Percentiles rank a stretch among this genome's conserved stretches.
Evolutionary conservation across 2,113 vertebrate species (phyloP).

Genomic region (Anser brachyrhynchus): DNA sequence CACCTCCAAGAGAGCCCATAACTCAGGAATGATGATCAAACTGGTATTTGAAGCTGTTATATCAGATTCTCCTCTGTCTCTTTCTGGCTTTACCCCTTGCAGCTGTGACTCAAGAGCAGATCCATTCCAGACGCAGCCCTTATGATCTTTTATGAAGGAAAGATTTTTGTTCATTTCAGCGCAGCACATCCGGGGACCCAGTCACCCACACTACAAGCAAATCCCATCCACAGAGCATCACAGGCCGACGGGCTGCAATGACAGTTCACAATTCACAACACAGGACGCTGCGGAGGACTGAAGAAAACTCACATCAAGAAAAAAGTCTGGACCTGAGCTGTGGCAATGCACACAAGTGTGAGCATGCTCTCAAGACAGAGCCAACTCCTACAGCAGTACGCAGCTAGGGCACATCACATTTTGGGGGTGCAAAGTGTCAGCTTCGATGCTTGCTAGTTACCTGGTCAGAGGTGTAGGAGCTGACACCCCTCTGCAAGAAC

Average conservation of each 20-base stretch:
- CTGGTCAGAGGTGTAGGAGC: not conserved
- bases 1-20: not conserved
- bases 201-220: not conserved
- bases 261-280: not conserved
- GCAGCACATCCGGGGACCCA: fast-evolving
- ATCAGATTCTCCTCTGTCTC: not conserved
- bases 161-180: not conserved
- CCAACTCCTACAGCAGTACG: not conserved
- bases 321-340: not conserved
- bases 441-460: fast-evolving
- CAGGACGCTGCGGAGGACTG: not conserved
- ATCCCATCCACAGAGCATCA: not conserved
- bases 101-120: not conserved
- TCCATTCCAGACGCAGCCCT: not conserved
- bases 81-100: not conserved
- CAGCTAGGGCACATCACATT: not conserved
- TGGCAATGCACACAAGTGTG: not conserved
- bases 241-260: not conserved
- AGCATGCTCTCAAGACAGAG: not conserved
- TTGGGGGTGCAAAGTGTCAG: not conserved
- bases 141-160: not conserved
- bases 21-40: fast-evolving
- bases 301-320: not conserved
- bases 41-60: not conserved
- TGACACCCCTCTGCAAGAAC: fast-evolving